These are phyloP conservation scores for Rhinolophus ferrumequinum DNA, from an alignment of 2,113 vertebrate genomes.

Conservation along the genomic window DNA sequence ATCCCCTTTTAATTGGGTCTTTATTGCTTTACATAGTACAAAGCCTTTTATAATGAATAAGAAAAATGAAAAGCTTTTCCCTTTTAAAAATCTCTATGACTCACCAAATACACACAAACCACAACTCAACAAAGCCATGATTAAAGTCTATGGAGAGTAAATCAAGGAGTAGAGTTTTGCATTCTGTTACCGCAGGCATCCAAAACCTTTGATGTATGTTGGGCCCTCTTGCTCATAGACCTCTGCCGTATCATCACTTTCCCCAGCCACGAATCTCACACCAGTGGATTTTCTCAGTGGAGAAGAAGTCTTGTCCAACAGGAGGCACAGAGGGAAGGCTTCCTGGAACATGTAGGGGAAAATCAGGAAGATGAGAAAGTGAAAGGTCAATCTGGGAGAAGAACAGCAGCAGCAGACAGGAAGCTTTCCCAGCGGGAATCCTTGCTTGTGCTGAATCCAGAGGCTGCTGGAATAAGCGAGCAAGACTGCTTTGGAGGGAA, in stretches of 20 bases:
- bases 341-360: conserved; percentile 50
- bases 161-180: conserved; percentile 59
- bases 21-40: conserved; percentile 55
- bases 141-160: conserved; percentile 69
- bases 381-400: conserved; percentile 54
- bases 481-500: background rate
- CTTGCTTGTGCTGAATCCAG: background rate
- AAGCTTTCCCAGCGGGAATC: conserved; percentile 45
- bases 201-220: conserved; percentile 78
- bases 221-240: conserved; percentile 70
- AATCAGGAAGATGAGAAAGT: conserved; percentile 34
- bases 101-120: conserved; percentile 71
- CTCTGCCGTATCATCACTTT: conserved; percentile 58
- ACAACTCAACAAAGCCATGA: conserved; percentile 74
- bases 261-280: conserved; percentile 25
- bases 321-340: background rate
- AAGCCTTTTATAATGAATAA: conserved; percentile 65
- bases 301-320: conserved; percentile 18
- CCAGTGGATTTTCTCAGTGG: conserved; percentile 16
- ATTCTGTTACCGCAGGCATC: conserved; percentile 62
- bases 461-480: background rate
- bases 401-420: conserved; percentile 13
- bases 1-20: conserved; percentile 57
- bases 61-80: conserved; percentile 54
- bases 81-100: conserved; percentile 57